These are phyloP conservation scores for Cataglyphis hispanica DNA, from an alignment of 1,140 invertebrate genomes.

Conservation along the genomic window DNA sequence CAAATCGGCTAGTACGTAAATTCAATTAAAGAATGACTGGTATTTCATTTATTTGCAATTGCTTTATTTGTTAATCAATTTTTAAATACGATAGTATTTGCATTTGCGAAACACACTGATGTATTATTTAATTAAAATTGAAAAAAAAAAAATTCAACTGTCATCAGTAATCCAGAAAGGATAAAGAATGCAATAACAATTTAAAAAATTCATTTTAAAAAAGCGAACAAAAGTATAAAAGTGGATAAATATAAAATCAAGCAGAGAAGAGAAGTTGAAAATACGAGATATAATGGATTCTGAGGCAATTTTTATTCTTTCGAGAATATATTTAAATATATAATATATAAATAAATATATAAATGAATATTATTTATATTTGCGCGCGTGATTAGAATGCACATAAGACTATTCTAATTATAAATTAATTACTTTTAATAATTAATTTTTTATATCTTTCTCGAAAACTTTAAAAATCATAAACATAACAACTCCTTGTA, in stretches of 20 bases:
- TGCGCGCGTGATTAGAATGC: background rate
- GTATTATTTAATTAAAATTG: background rate
- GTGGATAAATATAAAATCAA: background rate
- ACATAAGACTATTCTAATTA: background rate
- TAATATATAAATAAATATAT: too few species aligned
- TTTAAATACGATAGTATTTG: conserved; percentile 8
- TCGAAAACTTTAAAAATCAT: background rate
- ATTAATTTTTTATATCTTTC: background rate
- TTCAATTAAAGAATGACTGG: background rate
- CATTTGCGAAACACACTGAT: background rate
- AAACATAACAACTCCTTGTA: background rate
- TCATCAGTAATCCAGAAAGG: too few species aligned
- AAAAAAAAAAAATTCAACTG: background rate
- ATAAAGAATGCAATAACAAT: background rate
- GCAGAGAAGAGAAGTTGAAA: background rate
- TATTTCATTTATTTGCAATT: conserved; percentile 19
- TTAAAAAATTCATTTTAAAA: conserved; percentile 9
- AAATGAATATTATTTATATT: background rate
- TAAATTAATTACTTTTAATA: background rate
- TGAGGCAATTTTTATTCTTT: background rate
- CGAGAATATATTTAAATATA: background rate
- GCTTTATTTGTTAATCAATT: background rate
- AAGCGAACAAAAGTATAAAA: background rate
- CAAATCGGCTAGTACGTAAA: background rate
- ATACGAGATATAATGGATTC: background rate